phyloP scores from a whole-genome alignment of 2,888 invertebrate genomes.

The Leucophora obtusa region DNA sequence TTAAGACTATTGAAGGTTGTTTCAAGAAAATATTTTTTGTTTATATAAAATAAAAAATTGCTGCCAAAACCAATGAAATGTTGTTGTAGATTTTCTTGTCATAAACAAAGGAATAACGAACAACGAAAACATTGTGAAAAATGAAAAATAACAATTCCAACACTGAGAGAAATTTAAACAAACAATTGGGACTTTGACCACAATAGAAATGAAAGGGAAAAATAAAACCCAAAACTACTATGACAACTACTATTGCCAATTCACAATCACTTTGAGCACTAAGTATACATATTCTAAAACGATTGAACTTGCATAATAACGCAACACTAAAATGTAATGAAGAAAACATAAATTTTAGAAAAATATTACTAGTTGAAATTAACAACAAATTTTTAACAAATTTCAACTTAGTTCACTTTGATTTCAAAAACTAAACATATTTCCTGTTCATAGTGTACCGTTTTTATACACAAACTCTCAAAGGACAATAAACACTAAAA shows the following conservation, averaged over 20 bases:
- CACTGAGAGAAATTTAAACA: constrained; percentile 4
- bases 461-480: neutral
- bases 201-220: constrained; percentile 43
- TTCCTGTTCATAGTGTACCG: no score
- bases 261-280: no score
- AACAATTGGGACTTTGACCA: constrained; percentile 46
- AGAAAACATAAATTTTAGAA: no score
- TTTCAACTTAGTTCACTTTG: no score
- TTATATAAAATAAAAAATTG: constrained; percentile 28
- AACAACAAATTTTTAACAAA: no score
- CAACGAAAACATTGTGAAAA: constrained; percentile 25
- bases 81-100: constrained; percentile 9
- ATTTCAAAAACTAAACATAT: no score
- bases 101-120: constrained; percentile 25
- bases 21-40: constrained; percentile 29
- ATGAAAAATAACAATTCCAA: constrained; percentile 7
- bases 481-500: constrained; percentile 35
- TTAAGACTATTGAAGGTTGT: constrained; percentile 47
- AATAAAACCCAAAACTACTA: neutral
- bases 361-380: no score
- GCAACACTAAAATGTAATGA: no score
- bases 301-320: no score
- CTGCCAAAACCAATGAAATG: constrained; percentile 47
- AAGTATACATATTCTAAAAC: no score
- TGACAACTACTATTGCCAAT: neutral